A percentile compares a stretch with the other conserved stretches of the same genome.
Evolutionary conservation across 1,140 invertebrate species (phyloP).

Genomic region (Papilio polytes): DNA sequence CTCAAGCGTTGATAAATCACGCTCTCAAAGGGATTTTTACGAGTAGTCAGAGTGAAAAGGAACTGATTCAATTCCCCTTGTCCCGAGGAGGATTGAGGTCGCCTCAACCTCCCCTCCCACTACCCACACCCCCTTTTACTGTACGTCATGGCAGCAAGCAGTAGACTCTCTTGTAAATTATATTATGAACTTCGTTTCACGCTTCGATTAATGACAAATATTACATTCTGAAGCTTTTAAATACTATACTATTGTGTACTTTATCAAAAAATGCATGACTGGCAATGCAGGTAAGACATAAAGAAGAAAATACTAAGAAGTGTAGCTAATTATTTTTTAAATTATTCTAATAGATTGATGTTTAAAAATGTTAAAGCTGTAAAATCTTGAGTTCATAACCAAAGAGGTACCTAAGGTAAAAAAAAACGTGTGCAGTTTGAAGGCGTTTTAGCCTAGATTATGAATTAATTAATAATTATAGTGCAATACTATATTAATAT

Average conservation of each 20-base stretch:
- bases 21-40: constrained; percentile 57
- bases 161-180: constrained; percentile 17
- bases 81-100: constrained; percentile 49
- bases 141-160: constrained; percentile 12
- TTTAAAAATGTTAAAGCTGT: too few relatives aligned
- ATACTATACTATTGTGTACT: too few relatives aligned
- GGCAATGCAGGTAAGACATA: too few relatives aligned
- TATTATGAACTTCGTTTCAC: background rate
- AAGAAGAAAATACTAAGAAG: too few relatives aligned
- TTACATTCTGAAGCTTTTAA: too few relatives aligned
- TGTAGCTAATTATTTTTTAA: too few relatives aligned
- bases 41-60: constrained; percentile 59
- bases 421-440: too few relatives aligned
- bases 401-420: too few relatives aligned
- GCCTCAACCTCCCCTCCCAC: constrained; percentile 18
- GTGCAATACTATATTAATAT: background rate
- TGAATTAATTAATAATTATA: background rate
- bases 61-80: constrained; percentile 76
- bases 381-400: too few relatives aligned
- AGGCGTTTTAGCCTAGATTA: background rate
- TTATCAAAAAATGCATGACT: too few relatives aligned
- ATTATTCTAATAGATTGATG: too few relatives aligned
- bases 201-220: background rate
- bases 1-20: constrained; percentile 46
- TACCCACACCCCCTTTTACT: constrained; percentile 37